These are phyloP conservation scores for Morelia viridis DNA, from an alignment of 2,797 vertebrate species.

Conservation along the genomic window DNA sequence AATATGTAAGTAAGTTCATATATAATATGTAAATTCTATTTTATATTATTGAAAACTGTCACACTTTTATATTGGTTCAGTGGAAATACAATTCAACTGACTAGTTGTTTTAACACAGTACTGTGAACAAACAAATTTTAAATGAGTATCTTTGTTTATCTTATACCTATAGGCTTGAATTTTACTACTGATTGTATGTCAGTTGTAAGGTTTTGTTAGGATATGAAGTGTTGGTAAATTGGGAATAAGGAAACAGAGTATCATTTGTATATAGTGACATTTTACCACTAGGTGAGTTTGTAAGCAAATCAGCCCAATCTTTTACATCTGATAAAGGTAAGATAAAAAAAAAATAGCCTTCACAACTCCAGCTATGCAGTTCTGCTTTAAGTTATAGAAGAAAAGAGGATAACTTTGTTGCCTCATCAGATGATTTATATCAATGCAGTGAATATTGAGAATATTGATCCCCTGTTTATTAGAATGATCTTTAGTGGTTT, in stretches of 20 bases:
- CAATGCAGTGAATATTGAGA: constrained; percentile 74
- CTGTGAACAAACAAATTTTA: too few species aligned
- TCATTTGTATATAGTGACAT: not conserved
- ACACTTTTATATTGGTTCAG: not conserved
- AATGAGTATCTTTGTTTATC: too few species aligned
- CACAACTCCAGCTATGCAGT: not conserved
- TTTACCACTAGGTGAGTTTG: not conserved
- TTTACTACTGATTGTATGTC: too few species aligned
- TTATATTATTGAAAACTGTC: not conserved
- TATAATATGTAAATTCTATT: not conserved
- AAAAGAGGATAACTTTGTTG: constrained; percentile 72
- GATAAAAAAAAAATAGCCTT: not conserved
- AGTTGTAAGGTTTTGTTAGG: too few species aligned
- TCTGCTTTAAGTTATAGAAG: constrained; percentile 40
- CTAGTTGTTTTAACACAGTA: not conserved
- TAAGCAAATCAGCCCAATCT: not conserved
- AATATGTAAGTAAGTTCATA: not conserved
- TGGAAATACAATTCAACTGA: not conserved
- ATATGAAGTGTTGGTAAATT: too few species aligned
- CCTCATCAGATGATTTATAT: constrained; percentile 73
- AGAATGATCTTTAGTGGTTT: constrained; percentile 78
- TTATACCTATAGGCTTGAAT: too few species aligned
- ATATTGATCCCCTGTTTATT: constrained; percentile 76
- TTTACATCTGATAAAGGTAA: not conserved
- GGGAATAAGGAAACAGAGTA: too few species aligned